Evolutionary conservation across 2,113 vertebrate species (phyloP).

Genomic region (Bubalus kerabau): DNA sequence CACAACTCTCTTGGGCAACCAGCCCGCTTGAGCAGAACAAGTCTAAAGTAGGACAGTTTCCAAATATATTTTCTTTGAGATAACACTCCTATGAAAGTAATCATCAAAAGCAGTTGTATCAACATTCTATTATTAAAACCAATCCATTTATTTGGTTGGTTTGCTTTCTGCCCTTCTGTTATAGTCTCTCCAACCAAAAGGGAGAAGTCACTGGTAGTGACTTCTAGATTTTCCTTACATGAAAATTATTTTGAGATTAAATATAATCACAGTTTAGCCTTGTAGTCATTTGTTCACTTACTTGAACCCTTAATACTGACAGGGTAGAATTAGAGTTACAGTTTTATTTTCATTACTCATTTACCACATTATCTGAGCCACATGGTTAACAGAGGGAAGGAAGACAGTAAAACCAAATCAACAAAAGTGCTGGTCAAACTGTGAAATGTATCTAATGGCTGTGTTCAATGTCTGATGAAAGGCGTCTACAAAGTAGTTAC

Average conservation of each 20-base stretch:
- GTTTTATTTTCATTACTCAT: neutral
- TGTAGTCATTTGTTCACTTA: neutral
- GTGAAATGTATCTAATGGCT: neutral
- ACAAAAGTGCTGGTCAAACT: neutral
- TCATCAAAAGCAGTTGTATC: constrained; percentile 21
- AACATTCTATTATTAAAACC: constrained; percentile 6
- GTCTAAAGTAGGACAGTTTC: neutral
- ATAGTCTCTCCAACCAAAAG: neutral
- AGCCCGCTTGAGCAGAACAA: neutral
- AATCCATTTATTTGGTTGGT: neutral
- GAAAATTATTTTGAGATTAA: neutral
- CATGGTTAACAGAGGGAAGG: neutral
- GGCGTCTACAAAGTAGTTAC: neutral
- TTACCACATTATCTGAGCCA: neutral
- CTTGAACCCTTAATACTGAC: neutral
- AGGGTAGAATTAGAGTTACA: neutral
- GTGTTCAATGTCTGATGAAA: neutral
- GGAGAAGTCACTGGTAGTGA: neutral
- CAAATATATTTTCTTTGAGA: neutral
- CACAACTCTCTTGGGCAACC: neutral
- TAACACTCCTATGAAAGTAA: neutral
- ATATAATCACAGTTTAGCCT: neutral
- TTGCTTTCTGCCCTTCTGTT: neutral
- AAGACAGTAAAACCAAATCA: neutral
- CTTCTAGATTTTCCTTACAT: neutral